Conservation (phyloP, 2,113 vertebrate genomes). For the Scopus umbretta region DNA sequence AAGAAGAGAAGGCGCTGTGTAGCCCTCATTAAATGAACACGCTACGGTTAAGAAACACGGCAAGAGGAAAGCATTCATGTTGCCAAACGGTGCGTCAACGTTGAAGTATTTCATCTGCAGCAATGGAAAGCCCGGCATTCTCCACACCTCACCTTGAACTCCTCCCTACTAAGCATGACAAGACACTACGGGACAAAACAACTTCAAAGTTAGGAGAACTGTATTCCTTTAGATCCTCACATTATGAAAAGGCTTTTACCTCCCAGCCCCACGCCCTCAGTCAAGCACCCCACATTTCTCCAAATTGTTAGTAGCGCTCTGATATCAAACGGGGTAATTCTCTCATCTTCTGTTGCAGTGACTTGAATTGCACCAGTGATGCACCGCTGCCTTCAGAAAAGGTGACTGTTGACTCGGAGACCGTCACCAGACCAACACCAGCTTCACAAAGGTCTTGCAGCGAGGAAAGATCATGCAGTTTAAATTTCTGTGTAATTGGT, state of each 20-base stretch:
- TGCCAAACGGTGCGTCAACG: not conserved
- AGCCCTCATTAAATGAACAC: not conserved
- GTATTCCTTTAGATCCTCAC: not conserved
- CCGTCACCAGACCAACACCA: not conserved
- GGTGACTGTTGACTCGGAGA: not conserved
- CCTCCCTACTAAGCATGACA: not conserved
- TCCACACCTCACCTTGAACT: not conserved
- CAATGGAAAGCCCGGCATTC: not conserved
- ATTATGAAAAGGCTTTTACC: no score
- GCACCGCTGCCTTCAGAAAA: not conserved
- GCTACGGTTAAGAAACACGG: not conserved
- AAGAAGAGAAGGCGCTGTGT: rapidly evolving
- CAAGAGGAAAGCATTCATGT: not conserved
- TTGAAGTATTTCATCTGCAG: not conserved
- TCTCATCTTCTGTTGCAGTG: not conserved
- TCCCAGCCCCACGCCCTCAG: not conserved
- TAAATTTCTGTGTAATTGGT: not conserved
- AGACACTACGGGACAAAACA: not conserved
- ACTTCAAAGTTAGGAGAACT: not conserved
- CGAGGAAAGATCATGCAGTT: not conserved
- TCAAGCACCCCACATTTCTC: not conserved
- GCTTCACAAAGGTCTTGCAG: not conserved
- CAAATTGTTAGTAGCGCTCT: rapidly evolving
- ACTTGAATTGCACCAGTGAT: not conserved
- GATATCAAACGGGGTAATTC: rapidly evolving